Evolutionary conservation across 2,888 invertebrate genomes (phyloP).

Genomic region (Synergus laeviventris): DNA sequence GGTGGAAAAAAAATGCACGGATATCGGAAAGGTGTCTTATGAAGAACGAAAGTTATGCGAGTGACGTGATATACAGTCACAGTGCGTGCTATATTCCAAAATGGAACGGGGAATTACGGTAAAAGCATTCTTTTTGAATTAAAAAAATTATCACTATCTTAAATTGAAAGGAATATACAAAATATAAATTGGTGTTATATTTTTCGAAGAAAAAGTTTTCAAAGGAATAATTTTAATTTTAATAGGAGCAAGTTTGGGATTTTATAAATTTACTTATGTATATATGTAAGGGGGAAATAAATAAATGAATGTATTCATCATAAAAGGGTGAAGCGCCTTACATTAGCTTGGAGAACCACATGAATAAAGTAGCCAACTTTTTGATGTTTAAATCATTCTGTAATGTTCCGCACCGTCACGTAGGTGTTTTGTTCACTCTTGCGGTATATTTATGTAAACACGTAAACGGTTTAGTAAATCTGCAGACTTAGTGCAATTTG

Average conservation of each 20-base stretch:
- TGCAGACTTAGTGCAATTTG: neutral
- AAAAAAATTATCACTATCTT: neutral
- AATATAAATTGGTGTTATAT: neutral
- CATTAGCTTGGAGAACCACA: constrained; percentile 44
- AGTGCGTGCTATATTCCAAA: neutral
- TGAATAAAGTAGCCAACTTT: constrained; percentile 72
- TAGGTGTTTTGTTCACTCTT: neutral
- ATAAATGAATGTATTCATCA: neutral
- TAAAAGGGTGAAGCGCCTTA: neutral
- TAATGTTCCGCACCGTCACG: constrained; percentile 39
- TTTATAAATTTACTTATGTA: neutral
- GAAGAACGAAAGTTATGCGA: constrained; percentile 51
- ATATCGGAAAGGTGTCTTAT: constrained; percentile 55
- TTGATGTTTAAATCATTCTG: constrained; percentile 69
- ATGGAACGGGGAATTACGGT: neutral
- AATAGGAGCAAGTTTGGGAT: neutral
- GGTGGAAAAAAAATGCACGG: constrained; percentile 50
- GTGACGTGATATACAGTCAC: constrained; percentile 57
- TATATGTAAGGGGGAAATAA: neutral
- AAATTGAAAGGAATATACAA: neutral
- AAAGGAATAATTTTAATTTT: neutral
- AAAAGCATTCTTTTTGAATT: neutral
- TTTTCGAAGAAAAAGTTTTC: neutral
- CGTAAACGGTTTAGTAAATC: neutral
- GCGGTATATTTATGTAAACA: neutral